A percentile compares a stretch with the other conserved stretches of the same genome.
Evolutionary conservation across 2,797 vertebrate species (phyloP).

Genomic region (Trachops cirrhosus): DNA sequence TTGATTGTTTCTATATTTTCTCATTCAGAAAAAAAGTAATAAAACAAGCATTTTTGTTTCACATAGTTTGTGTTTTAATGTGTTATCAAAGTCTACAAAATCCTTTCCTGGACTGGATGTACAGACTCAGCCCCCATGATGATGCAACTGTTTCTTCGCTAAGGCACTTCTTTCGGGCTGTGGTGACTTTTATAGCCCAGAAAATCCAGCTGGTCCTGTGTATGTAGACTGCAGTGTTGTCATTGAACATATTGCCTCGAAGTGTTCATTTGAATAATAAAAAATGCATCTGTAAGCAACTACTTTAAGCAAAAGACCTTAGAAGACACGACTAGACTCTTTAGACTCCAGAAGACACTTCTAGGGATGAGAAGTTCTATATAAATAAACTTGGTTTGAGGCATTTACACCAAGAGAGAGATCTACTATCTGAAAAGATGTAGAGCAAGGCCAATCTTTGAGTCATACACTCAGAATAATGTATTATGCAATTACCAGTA

Average conservation of each 20-base stretch:
- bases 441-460: not conserved
- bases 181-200: not conserved
- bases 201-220: not conserved
- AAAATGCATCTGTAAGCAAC: not conserved
- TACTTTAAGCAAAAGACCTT: not conserved
- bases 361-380: not conserved
- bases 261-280: conserved; percentile 35
- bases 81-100: conserved; percentile 20
- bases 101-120: conserved; percentile 7
- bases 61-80: conserved; percentile 7
- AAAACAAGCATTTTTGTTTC: not conserved
- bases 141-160: not conserved
- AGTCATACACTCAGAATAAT: conserved; percentile 27
- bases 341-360: not conserved
- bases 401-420: not conserved
- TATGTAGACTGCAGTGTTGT: not conserved
- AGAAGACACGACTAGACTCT: not conserved
- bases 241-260: not conserved
- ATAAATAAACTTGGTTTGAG: conserved; percentile 12
- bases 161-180: not conserved
- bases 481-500: not conserved
- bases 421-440: not conserved
- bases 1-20: not conserved
- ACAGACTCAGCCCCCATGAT: not conserved
- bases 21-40: conserved; percentile 18